Base-by-base conservation (phyloP, 1,140 invertebrate genomes). In the Rhynchophorus ferrugineus region DNA sequence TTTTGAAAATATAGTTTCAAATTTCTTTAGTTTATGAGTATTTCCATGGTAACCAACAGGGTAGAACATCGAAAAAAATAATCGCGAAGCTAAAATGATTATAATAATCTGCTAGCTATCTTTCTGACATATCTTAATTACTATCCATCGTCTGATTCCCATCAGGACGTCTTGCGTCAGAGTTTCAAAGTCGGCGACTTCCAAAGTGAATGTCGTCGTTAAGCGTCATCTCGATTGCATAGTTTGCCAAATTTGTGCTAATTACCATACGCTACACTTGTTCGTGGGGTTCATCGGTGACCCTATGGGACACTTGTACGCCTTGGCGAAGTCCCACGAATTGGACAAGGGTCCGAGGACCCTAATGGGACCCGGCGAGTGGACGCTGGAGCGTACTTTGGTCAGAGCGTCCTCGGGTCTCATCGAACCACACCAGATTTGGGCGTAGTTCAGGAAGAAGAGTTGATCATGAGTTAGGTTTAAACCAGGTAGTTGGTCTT, bases 341-440 rank as follows among this genome's bases (percentile, higher is more conserved):
- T 98, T 97, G 1, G 91, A 94, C 3, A 97, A 73, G 0, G 94
- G 91, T 2, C 92, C 93, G 18, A 92, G 74, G 0, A 96, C 92
- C 22, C 95, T 75, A 9, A 98, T 89, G 0, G 89, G 84, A 6
- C 93, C 94, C 0, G 95, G 94, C 8, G 93, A 92, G 67, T 98
- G 95, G 6, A 95, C 92, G 3, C 92, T 92, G 8, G 92, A 95
- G 29, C 93, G 80, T 42, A 98, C 82, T 74, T 96, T 96, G 18
- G 87, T 92, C 1, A 95, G 71, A 39, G 95, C 92, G 62, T 97
- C 94, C 73, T 98, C 92, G 3, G 91, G 91, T 58, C 93, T 78
- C 91, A 95, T 96, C 0, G 90, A 88, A 3, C 95, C 95, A 67
- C 95, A 98, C 95, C 95, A 98, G 38, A 98, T 97, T 77, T 89